Percentiles rank a stretch among this genome's conserved stretches.
Conservation (phyloP, 2,113 vertebrate species). For the Nanorana parkeri region DNA sequence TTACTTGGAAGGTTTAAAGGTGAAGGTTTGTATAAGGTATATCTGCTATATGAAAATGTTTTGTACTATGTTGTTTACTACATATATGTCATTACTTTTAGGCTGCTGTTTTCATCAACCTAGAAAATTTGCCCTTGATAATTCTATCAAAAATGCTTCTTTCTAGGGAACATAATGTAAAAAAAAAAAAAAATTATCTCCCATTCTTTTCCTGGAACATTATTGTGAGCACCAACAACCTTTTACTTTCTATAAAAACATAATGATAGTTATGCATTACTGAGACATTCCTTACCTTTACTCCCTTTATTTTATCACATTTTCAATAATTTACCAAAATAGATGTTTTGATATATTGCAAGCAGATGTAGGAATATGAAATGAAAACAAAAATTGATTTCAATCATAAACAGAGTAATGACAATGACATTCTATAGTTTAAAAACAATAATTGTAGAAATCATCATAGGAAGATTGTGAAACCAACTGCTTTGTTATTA, state of each 20-base stretch:
- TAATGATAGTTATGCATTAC: background rate
- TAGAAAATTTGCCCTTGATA: constrained; percentile 22
- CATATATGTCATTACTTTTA: background rate
- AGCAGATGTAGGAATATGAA: background rate
- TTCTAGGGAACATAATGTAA: constrained; percentile 10
- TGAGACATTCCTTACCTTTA: constrained; percentile 2
- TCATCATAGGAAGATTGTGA: too few relatives aligned
- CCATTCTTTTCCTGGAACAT: constrained; percentile 9
- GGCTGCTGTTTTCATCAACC: background rate
- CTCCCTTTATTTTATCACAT: background rate
- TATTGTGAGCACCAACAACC: constrained; percentile 21
- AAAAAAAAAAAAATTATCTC: constrained; percentile 2
- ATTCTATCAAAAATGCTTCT: constrained; percentile 16
- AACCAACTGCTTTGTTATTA: too few relatives aligned
- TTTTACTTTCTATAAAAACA: constrained; percentile 41
- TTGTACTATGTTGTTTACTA: constrained; percentile 38
- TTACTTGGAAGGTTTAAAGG: background rate
- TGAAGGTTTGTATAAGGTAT: background rate
- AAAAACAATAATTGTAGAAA: too few relatives aligned
- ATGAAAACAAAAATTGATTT: background rate
- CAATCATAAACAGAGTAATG: too few relatives aligned
- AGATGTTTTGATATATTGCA: background rate
- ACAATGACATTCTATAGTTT: too few relatives aligned
- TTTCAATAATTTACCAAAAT: background rate
- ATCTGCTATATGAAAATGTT: constrained; percentile 6